phyloP scores from a whole-genome alignment of 2,113 vertebrate genomes.

The Melanerpes aurifrons region DNA sequence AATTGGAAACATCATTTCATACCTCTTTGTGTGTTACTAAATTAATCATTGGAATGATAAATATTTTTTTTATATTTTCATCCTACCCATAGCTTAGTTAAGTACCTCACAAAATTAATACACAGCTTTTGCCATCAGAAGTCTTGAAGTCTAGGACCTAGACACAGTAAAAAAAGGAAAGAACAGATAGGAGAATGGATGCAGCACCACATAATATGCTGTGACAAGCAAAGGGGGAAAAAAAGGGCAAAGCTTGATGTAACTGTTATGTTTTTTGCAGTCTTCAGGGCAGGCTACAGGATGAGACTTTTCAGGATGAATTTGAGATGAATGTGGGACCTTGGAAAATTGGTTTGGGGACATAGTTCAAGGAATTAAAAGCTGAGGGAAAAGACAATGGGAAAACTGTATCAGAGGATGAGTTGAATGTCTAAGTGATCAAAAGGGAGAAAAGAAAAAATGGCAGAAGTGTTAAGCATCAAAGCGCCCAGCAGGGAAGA shows the following conservation, averaged over 20 bases:
- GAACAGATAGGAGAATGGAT: background rate
- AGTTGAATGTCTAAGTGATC: background rate
- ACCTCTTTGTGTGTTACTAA: background rate
- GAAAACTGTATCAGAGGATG: background rate
- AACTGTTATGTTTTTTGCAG: background rate
- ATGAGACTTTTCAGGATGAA: conserved; percentile 15
- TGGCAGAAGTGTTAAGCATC: background rate
- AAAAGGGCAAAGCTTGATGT: background rate
- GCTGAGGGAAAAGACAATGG: background rate
- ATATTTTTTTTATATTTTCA: background rate
- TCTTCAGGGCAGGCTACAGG: background rate
- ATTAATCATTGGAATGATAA: background rate
- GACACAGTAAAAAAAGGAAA: background rate
- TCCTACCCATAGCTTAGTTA: background rate
- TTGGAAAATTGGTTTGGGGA: background rate
- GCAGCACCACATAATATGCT: background rate
- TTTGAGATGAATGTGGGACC: background rate
- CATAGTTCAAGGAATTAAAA: background rate
- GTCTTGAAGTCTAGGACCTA: background rate
- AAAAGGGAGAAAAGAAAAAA: background rate
- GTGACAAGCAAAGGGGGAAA: background rate
- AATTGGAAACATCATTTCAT: background rate
- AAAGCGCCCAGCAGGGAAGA: background rate
- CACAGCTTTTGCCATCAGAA: background rate
- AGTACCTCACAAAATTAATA: background rate